phyloP scores from a whole-genome alignment of 1,140 invertebrate species.

The Sycophila sp. region DNA sequence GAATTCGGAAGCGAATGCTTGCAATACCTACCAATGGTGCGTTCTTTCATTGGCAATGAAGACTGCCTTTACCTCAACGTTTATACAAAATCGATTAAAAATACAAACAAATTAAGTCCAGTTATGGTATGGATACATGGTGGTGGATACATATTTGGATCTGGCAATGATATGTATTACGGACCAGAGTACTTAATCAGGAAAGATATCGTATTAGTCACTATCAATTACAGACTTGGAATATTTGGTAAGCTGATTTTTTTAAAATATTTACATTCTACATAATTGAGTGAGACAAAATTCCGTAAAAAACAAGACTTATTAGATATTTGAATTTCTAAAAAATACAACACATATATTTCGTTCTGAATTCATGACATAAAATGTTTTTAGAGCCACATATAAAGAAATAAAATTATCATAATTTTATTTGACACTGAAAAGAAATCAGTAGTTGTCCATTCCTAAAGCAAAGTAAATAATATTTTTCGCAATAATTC shows the following conservation, averaged over 20 bases:
- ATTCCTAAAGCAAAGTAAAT: too few species aligned
- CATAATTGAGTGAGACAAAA: too few species aligned
- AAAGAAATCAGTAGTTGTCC: too few species aligned
- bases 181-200: conserved; percentile 65
- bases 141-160: conserved; percentile 68
- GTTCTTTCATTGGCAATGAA: conserved; percentile 60
- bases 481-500: too few species aligned
- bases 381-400: too few species aligned
- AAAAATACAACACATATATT: too few species aligned
- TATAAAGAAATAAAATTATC: too few species aligned
- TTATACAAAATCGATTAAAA: conserved; percentile 70
- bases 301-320: too few species aligned
- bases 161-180: conserved; percentile 54
- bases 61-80: conserved; percentile 88
- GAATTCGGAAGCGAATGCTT: conserved; percentile 66
- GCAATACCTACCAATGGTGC: conserved; percentile 46
- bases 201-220: conserved; percentile 68
- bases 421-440: too few species aligned
- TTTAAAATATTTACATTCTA: neutral
- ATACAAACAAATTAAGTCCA: conserved; percentile 37
- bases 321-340: too few species aligned
- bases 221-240: conserved; percentile 72
- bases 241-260: conserved; percentile 59
- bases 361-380: too few species aligned
- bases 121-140: conserved; percentile 71